Conservation (phyloP, 2,888 invertebrate species). For the Omphaloscelis lunosa region DNA sequence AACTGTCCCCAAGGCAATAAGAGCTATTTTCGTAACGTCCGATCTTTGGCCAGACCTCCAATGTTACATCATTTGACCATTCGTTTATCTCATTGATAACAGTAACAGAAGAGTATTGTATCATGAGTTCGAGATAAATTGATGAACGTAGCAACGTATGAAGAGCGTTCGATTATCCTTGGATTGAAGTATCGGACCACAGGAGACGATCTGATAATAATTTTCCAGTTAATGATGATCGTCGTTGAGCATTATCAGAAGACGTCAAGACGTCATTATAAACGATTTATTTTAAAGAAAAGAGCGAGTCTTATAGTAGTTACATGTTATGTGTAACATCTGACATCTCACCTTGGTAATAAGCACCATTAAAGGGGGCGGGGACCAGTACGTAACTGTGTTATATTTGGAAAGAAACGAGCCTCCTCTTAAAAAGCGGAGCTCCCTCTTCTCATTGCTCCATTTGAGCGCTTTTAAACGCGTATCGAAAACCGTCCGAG, state of each 20-base stretch:
- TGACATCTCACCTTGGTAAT: too few relatives aligned
- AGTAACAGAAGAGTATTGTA: conserved; percentile 38
- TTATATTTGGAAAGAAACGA: too few relatives aligned
- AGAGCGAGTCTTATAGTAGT: too few relatives aligned
- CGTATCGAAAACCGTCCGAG: too few relatives aligned
- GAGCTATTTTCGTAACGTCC: conserved; percentile 15
- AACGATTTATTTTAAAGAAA: too few relatives aligned
- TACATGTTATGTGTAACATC: too few relatives aligned
- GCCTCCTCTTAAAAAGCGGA: too few relatives aligned
- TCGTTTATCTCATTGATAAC: conserved; percentile 47
- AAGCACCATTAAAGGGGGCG: too few relatives aligned
- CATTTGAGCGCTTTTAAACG: neutral
- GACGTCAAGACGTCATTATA: neutral
- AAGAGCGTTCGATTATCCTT: conserved; percentile 35
- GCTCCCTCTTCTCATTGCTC: too few relatives aligned
- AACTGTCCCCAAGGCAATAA: conserved; percentile 2
- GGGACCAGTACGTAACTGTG: too few relatives aligned
- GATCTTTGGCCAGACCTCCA: conserved; percentile 4
- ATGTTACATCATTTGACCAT: conserved; percentile 53
- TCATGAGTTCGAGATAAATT: conserved; percentile 24
- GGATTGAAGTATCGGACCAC: conserved; percentile 33
- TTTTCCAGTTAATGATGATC: conserved; percentile 13
- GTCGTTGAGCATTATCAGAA: neutral
- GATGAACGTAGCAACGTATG: conserved; percentile 14
- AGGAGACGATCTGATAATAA: conserved; percentile 27